Conservation (phyloP, 2,888 invertebrate genomes). For the Acanthopleura granulata region DNA sequence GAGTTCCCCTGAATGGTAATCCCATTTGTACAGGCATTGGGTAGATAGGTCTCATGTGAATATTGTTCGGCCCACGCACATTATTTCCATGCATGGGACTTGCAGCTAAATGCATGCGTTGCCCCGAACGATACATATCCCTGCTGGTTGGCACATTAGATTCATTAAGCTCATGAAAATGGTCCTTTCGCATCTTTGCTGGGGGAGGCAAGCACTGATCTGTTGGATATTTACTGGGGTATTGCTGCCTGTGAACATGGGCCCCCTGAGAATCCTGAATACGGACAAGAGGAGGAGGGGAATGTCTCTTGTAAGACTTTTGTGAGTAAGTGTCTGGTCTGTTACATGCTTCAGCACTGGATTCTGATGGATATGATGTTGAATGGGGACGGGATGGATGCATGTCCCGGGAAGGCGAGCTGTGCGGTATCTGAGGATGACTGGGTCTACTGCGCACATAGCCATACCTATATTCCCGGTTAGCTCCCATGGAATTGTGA, state of each 20-base stretch:
- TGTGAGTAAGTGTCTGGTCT: not conserved
- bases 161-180: not conserved
- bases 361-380: constrained; percentile 9
- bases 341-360: not conserved
- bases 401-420: not conserved
- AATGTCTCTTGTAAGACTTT: constrained; percentile 18
- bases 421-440: constrained; percentile 7
- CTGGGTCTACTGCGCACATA: not conserved
- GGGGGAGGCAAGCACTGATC: constrained; percentile 13
- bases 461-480: not conserved
- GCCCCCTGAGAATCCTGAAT: not conserved
- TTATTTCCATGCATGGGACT: not conserved
- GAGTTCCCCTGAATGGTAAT: not conserved
- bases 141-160: not conserved
- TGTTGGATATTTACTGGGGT: not conserved
- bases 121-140: not conserved
- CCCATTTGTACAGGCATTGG: constrained; percentile 11
- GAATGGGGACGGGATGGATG: constrained; percentile 8
- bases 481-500: not conserved
- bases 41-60: constrained; percentile 9
- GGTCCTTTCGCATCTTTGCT: constrained; percentile 12
- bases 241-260: constrained; percentile 18
- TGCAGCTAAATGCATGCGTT: not conserved
- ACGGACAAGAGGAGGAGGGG: constrained; percentile 13
- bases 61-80: not conserved